phyloP scores from a whole-genome alignment of 2,113 vertebrate species.

The Forbesichthys agassizii region DNA sequence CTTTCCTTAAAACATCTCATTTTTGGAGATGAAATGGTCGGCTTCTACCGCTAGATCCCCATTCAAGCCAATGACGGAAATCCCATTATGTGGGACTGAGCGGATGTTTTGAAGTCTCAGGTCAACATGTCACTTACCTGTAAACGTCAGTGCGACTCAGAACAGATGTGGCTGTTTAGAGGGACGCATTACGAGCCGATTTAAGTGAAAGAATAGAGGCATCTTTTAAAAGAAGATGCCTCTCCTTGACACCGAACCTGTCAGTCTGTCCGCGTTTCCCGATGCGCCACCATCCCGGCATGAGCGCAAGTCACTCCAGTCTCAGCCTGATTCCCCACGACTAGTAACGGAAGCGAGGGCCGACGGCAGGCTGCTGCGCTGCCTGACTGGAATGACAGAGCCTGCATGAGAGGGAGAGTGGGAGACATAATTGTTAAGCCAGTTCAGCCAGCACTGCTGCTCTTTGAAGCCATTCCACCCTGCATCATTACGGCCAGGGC shows the following conservation, averaged over 20 bases:
- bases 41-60: not conserved
- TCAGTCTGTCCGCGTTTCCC: slow-evolving; percentile 47
- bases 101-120: slow-evolving; percentile 45
- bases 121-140: slow-evolving; percentile 49
- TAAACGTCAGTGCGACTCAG: slow-evolving; percentile 31
- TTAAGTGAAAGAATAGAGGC: slow-evolving; percentile 40
- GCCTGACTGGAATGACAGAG: slow-evolving; percentile 55
- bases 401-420: slow-evolving; percentile 57
- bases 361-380: slow-evolving; percentile 39
- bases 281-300: slow-evolving; percentile 39
- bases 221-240: slow-evolving; percentile 51
- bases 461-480: slow-evolving; percentile 55
- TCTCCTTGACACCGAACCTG: slow-evolving; percentile 52
- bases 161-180: slow-evolving; percentile 27
- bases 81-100: not conserved
- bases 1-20: not conserved
- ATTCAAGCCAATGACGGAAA: not conserved
- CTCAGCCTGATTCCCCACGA: slow-evolving; percentile 35
- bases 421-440: slow-evolving; percentile 58
- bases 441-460: slow-evolving; percentile 41
- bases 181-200: slow-evolving; percentile 38
- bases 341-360: slow-evolving; percentile 55
- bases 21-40: not conserved
- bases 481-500: slow-evolving; percentile 55
- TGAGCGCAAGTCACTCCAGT: slow-evolving; percentile 40